phyloP scores from a whole-genome alignment of 1,140 invertebrate species.

The Harlomillsia oculata region DNA sequence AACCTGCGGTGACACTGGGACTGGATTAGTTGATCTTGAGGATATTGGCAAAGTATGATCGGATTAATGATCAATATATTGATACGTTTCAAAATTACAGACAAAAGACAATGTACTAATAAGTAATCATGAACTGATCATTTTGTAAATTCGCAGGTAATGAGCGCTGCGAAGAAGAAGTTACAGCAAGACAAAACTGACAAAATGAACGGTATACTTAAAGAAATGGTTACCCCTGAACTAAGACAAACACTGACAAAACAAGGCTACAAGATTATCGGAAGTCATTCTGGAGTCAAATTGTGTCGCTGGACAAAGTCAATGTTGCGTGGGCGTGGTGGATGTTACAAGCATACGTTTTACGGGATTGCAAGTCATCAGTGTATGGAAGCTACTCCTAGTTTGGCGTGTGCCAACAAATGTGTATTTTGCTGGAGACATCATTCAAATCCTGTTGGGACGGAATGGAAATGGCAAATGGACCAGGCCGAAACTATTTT shows the following conservation, averaged over 20 bases:
- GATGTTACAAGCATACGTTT: slow-evolving; percentile 59
- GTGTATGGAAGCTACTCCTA: slow-evolving; percentile 58
- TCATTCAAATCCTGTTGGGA: slow-evolving; percentile 60
- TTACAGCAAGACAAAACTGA: slow-evolving; percentile 36
- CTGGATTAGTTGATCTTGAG: slow-evolving; percentile 48
- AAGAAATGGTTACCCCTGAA: slow-evolving; percentile 53
- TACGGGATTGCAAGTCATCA: slow-evolving; percentile 57
- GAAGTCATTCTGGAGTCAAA: slow-evolving; percentile 56
- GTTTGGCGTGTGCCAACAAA: slow-evolving; percentile 57
- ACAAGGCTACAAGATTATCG: slow-evolving; percentile 55
- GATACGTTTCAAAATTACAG: too few species aligned
- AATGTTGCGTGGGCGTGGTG: slow-evolving; percentile 54
- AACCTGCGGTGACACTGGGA: too few species aligned
- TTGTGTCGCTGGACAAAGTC: slow-evolving; percentile 40
- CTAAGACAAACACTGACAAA: slow-evolving; percentile 50
- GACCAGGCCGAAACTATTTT: slow-evolving; percentile 49
- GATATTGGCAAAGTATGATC: slow-evolving; percentile 45
- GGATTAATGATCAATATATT: too few species aligned
- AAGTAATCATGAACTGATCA: too few species aligned
- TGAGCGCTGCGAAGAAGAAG: slow-evolving; percentile 31
- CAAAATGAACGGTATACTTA: slow-evolving; percentile 12
- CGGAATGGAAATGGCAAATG: slow-evolving; percentile 58
- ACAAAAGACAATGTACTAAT: too few species aligned
- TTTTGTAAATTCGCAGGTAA: too few species aligned
- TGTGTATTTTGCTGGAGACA: slow-evolving; percentile 61